Conservation (phyloP, 2,113 vertebrate genomes). For the Illadopsis cleaveri region DNA sequence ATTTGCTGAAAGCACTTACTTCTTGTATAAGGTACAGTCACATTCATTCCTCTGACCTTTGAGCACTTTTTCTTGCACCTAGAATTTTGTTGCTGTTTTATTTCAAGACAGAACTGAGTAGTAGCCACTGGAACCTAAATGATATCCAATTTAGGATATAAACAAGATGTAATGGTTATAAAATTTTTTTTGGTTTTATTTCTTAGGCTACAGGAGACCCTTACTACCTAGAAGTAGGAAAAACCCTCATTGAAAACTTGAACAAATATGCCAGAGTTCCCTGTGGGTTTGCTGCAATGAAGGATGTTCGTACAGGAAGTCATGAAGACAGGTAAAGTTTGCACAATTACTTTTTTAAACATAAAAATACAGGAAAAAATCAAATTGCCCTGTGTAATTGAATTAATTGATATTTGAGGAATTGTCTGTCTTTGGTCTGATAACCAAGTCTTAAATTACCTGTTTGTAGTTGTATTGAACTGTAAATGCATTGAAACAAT, state of each 20-base stretch:
- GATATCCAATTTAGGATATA: not conserved
- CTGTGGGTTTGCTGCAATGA: slow-evolving; percentile 97
- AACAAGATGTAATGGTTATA: not conserved
- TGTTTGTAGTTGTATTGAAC: not conserved
- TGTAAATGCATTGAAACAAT: not conserved
- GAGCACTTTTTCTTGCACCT: not conserved
- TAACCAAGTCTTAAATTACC: not conserved
- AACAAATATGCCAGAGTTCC: slow-evolving; percentile 96
- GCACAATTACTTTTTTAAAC: not conserved
- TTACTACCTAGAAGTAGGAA: slow-evolving; percentile 96
- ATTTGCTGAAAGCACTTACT: slow-evolving; percentile 99
- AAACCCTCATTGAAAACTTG: slow-evolving; percentile 95
- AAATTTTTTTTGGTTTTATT: not conserved
- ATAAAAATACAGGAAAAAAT: not conserved
- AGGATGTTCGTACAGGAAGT: slow-evolving; percentile 96
- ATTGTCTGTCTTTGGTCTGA: not conserved
- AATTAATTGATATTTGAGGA: not conserved
- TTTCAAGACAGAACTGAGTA: not conserved
- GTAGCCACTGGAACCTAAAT: not conserved
- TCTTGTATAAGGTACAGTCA: slow-evolving; percentile 92
- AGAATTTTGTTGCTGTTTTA: not conserved
- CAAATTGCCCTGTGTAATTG: not conserved
- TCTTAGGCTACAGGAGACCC: slow-evolving; percentile 93
- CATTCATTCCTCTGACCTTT: not conserved
- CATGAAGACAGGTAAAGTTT: slow-evolving; percentile 92